Percentiles rank a stretch among this genome's conserved stretches.
Evolutionary conservation across 37 sponge, comb jelly and placozoan genomes (phyloP).

Genomic region (Aplysina aerophoba): DNA sequence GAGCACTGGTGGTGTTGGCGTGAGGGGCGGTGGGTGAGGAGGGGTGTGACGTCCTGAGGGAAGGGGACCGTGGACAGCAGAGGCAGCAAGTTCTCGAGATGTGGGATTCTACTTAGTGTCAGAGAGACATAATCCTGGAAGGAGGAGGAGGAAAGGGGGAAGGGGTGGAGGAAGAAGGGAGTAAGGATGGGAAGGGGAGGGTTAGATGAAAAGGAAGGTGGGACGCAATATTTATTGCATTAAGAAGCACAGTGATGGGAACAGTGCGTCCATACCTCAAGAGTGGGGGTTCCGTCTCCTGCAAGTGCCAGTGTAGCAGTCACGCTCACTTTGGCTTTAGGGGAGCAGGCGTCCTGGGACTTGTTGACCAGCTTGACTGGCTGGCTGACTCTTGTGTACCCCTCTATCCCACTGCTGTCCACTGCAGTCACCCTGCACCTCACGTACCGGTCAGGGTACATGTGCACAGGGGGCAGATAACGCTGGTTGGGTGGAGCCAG

Average conservation of each 20-base stretch:
- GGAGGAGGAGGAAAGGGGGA: too few species aligned
- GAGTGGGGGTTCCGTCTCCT: not conserved
- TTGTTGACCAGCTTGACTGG: slow-evolving; percentile 2
- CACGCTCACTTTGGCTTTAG: not conserved
- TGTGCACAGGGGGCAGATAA: slow-evolving; percentile 44
- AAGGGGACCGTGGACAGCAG: slow-evolving; percentile 44
- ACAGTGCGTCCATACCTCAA: not conserved
- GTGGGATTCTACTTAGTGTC: slow-evolving; percentile 12
- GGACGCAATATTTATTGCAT: too few species aligned
- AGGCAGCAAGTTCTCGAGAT: slow-evolving; percentile 40
- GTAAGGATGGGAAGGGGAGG: too few species aligned
- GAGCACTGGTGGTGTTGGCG: slow-evolving; percentile 25
- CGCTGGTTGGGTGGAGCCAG: slow-evolving; percentile 8
- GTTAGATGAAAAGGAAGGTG: too few species aligned
- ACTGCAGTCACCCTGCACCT: slow-evolving; percentile 52
- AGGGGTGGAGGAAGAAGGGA: not conserved
- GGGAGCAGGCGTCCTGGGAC: not conserved
- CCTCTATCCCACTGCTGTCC: not conserved
- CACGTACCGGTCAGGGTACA: slow-evolving; percentile 36
- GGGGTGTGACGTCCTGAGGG: not conserved
- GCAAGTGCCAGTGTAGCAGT: not conserved
- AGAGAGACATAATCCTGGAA: slow-evolving; percentile 48
- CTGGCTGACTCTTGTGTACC: slow-evolving; percentile 39
- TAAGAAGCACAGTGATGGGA: too few species aligned
- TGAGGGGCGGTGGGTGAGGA: slow-evolving; percentile 3